Percentiles rank a stretch among this genome's conserved stretches.
These are phyloP conservation scores for Hemistola chrysoprasaria DNA, from an alignment of 2,888 invertebrate genomes.

Conservation along the genomic window DNA sequence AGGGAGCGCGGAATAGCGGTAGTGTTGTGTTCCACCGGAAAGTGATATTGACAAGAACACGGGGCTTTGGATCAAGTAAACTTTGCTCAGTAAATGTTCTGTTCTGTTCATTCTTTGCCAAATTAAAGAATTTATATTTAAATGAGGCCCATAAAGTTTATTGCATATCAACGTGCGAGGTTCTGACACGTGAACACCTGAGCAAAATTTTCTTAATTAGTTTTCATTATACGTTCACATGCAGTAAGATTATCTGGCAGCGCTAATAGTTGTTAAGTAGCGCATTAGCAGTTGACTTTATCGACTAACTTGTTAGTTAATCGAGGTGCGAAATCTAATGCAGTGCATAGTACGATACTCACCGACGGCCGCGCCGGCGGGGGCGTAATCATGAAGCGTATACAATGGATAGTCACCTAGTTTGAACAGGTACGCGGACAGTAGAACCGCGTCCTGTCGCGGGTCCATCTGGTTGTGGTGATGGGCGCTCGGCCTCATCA, in stretches of 20 bases:
- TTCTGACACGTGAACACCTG: not conserved
- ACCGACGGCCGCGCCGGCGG: slow-evolving; percentile 66
- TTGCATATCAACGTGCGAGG: too few relatives aligned
- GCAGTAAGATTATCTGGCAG: slow-evolving; percentile 25
- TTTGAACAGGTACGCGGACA: slow-evolving; percentile 80
- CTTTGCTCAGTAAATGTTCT: not conserved
- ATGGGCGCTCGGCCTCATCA: slow-evolving; percentile 71
- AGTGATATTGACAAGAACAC: slow-evolving; percentile 14
- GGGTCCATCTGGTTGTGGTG: slow-evolving; percentile 64
- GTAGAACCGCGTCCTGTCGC: slow-evolving; percentile 69
- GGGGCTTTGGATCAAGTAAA: slow-evolving; percentile 2
- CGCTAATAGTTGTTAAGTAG: slow-evolving; percentile 28
- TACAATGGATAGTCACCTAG: slow-evolving; percentile 80
- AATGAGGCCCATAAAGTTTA: not conserved
- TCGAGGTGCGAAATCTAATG: slow-evolving; percentile 40
- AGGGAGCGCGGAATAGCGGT: slow-evolving; percentile 11
- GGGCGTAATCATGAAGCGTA: slow-evolving; percentile 72
- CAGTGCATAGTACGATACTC: slow-evolving; percentile 67
- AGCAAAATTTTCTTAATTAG: slow-evolving; percentile 22
- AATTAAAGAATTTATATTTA: not conserved
- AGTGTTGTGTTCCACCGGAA: slow-evolving; percentile 10
- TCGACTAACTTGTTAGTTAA: slow-evolving; percentile 42
- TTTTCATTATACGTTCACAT: slow-evolving; percentile 26
- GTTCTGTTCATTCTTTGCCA: not conserved
- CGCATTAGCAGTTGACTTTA: slow-evolving; percentile 34